phyloP scores from a whole-genome alignment of 2,888 invertebrate genomes.

The Iphiclides podalirius region DNA sequence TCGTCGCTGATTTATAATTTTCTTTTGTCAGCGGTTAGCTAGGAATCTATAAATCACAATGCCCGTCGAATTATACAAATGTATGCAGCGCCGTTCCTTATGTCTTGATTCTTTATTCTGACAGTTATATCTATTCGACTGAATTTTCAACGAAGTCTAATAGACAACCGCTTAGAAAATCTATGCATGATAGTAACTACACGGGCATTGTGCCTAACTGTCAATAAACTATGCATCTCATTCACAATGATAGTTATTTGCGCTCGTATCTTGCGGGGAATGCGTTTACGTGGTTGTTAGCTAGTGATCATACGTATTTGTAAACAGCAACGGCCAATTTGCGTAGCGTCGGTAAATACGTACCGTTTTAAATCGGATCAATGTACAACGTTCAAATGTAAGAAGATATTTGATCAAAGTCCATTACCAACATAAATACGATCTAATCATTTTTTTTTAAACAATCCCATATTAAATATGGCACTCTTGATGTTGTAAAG shows the following conservation, averaged over 20 bases:
- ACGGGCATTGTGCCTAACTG: not conserved
- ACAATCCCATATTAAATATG: no score
- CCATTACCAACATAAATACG: no score
- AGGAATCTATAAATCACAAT: slow-evolving; percentile 28
- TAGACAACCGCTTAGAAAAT: no score
- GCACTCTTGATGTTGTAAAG: no score
- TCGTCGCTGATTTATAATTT: slow-evolving; percentile 24
- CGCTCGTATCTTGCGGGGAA: not conserved
- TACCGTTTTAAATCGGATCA: slow-evolving; percentile 20
- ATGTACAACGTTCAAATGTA: slow-evolving; percentile 5
- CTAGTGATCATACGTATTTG: slow-evolving; percentile 5
- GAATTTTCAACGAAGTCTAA: not conserved
- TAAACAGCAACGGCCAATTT: not conserved
- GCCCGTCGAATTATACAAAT: slow-evolving; percentile 40
- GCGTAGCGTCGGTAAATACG: slow-evolving; percentile 10
- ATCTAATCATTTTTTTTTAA: no score
- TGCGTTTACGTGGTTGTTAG: slow-evolving; percentile 9
- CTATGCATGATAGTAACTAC: not conserved
- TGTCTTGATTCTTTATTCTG: slow-evolving; percentile 4
- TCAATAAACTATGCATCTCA: not conserved
- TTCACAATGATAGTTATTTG: slow-evolving; percentile 8
- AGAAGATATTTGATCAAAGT: not conserved
- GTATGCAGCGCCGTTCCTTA: slow-evolving; percentile 25
- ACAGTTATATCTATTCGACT: not conserved
- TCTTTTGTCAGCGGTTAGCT: slow-evolving; percentile 19